Percentiles rank a stretch among this genome's conserved stretches.
Conservation (phyloP, 2,113 vertebrate species). For the Leptosomus discolor region DNA sequence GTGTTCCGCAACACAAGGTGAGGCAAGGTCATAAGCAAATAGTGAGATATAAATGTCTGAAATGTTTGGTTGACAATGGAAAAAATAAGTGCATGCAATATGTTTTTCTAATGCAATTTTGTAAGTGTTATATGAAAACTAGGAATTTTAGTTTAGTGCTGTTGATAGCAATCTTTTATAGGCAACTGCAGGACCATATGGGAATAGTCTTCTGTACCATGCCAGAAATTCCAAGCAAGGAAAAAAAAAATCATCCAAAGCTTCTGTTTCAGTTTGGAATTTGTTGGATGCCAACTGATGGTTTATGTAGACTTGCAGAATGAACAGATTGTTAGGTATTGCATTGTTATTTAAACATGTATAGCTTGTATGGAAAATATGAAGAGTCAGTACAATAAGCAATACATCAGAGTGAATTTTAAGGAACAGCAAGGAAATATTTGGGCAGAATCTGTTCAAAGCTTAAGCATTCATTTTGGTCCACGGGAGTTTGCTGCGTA, state of each 20-base stretch:
- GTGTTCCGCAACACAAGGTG: background rate
- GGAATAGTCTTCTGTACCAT: background rate
- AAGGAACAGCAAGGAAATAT: background rate
- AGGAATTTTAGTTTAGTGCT: background rate
- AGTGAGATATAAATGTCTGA: background rate
- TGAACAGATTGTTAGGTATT: background rate
- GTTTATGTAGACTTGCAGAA: background rate
- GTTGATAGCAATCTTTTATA: background rate
- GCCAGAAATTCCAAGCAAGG: background rate
- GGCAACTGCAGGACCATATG: background rate
- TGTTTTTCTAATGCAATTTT: background rate
- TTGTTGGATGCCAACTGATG: background rate
- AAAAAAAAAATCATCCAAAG: background rate
- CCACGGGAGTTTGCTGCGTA: background rate
- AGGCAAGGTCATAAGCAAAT: background rate
- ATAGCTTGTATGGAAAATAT: background rate
- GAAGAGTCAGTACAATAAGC: background rate
- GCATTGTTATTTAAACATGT: background rate
- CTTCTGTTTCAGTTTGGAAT: background rate
- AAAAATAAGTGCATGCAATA: background rate
- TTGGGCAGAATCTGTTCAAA: background rate
- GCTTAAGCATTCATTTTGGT: background rate
- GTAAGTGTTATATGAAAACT: background rate
- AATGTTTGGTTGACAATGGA: background rate
- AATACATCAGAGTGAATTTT: background rate